Evolutionary conservation across 2,888 invertebrate species (phyloP), one percentile per base, ranked within the genome.

Genomic region (Melanchra persicariae): DNA sequence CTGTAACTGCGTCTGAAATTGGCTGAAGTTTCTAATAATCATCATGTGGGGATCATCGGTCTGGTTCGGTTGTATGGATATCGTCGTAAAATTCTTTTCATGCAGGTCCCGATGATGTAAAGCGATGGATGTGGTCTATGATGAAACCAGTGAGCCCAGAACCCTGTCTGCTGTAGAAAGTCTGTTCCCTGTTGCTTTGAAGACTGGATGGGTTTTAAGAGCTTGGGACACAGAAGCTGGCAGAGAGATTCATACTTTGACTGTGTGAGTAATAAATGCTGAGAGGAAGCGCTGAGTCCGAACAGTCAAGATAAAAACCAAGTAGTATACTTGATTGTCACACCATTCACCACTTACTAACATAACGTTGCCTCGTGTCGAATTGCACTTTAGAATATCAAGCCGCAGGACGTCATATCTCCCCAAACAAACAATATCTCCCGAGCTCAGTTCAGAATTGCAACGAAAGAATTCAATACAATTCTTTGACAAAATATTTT

Each of bases 401-500:
- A 68, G 2, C 37, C 52, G 30, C 58, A 34, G 55, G n/a, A n/a
- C 34, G 43, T 26, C 55, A 24, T 8, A 55, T 26, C 24, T 17
- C 34, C 6, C 22, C 10, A 7, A 24, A 10, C n/a, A 61, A 70
- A 77, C 57, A 71, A 51, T 24, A 52, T 30, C 22, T 57, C 3
- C 4, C 10, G 3, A 58, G 49, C 10, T n/a, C 51, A 73, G 58
- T 74, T 49, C 52, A 59, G 51, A 79, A 74, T 54, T 49, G 52
- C 74, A 49, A 54, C 49, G 30, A 8, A 49, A 34, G n/a, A 65
- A 74, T 51, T 68, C 43, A 51, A 70, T 66, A 65, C 51, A 34
- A 40, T 57, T 37, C 59, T 51, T 40, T 22, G 8, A 43, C 15
- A 26, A 64, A 79, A 67, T 67, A 40, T 54, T 78, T 79, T 51